These are phyloP conservation scores for Calypte anna DNA, from an alignment of 2,113 vertebrate species.

Conservation along the genomic window DNA sequence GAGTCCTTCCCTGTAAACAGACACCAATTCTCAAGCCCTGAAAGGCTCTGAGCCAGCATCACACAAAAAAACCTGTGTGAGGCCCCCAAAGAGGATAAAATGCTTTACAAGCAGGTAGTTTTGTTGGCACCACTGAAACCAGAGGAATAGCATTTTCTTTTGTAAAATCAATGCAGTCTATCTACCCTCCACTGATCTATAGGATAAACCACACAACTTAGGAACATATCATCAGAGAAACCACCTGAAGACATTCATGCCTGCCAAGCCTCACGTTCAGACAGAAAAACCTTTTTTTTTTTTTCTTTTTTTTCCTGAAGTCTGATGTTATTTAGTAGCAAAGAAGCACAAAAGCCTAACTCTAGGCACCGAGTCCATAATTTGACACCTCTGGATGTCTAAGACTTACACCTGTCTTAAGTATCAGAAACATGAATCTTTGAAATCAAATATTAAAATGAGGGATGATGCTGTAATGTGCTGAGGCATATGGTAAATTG, in stretches of 20 bases:
- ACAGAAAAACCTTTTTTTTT: not conserved
- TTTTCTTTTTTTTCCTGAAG: not conserved
- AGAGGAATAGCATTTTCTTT: not conserved
- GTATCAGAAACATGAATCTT: slow-evolving; percentile 23
- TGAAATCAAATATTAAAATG: slow-evolving; percentile 64
- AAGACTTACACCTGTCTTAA: slow-evolving; percentile 37
- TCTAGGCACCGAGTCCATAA: not conserved
- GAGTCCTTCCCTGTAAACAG: not conserved
- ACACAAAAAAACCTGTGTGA: not conserved
- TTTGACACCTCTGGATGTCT: not conserved
- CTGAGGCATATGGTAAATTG: not conserved
- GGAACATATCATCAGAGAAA: not conserved
- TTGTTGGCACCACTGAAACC: not conserved
- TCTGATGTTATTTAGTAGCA: not conserved
- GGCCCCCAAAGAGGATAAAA: not conserved
- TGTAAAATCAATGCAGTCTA: not conserved
- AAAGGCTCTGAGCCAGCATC: not conserved
- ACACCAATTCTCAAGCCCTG: not conserved
- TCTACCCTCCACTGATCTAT: not conserved
- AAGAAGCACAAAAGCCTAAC: not conserved
- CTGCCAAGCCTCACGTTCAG: not conserved
- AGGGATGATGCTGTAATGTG: not conserved
- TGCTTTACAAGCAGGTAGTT: not conserved
- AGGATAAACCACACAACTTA: not conserved
- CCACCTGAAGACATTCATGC: not conserved